Evolutionary conservation across 2,797 vertebrate species (phyloP).

Genomic region (Acropternis orthonyx): DNA sequence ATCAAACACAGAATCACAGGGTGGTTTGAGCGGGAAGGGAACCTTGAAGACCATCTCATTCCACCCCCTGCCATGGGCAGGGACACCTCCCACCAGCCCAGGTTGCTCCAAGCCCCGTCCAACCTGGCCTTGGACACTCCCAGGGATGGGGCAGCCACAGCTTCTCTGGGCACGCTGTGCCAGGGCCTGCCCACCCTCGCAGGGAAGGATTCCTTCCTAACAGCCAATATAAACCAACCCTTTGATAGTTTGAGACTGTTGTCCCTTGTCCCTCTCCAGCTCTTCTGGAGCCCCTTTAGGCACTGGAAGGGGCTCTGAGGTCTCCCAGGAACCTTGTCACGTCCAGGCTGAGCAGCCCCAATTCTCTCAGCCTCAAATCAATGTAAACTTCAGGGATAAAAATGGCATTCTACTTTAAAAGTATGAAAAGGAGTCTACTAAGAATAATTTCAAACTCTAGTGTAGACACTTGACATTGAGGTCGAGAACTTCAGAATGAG

Average conservation of each 20-base stretch:
- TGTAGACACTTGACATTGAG: not conserved
- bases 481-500: not conserved
- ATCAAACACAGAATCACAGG: not conserved
- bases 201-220: not conserved
- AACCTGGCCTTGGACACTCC: rapidly evolving
- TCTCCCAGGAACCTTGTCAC: not conserved
- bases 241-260: rapidly evolving
- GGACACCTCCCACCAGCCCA: not conserved
- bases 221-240: not conserved
- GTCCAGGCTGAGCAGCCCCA: not conserved
- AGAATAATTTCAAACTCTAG: not conserved
- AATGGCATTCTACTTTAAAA: not conserved
- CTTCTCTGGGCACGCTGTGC: not conserved
- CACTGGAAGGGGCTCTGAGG: not conserved
- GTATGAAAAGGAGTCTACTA: not conserved
- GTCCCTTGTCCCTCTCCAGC: not conserved
- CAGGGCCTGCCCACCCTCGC: rapidly evolving
- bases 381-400: not conserved
- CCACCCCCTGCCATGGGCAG: not conserved
- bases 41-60: rapidly evolving
- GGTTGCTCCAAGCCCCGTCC: rapidly evolving
- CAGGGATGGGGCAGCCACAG: not conserved
- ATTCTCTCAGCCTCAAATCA: not conserved
- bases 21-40: not conserved
- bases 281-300: not conserved